These are phyloP conservation scores for Benthosema pterotum DNA, from an alignment of 2,797 vertebrate species.

Conservation along the genomic window DNA sequence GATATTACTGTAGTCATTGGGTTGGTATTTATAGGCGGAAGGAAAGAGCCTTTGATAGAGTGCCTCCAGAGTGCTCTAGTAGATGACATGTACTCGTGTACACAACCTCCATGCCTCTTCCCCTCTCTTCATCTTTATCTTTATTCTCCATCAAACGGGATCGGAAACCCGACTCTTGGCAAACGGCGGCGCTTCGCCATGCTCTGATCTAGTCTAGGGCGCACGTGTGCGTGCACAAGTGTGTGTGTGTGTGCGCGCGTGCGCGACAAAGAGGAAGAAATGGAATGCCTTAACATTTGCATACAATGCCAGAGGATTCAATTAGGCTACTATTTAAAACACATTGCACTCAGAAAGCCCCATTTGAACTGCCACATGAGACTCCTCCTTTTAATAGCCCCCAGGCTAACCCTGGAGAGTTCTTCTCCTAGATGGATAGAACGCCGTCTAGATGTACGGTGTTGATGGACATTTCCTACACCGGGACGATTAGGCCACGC, in stretches of 20 bases:
- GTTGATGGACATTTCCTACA: constrained; percentile 5
- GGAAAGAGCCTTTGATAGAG: constrained; percentile 72
- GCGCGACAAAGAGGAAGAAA: constrained; percentile 11
- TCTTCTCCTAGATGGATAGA: too few relatives aligned
- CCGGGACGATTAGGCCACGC: constrained; percentile 18
- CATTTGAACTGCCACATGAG: constrained; percentile 48
- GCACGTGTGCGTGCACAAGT: constrained; percentile 6
- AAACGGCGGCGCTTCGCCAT: constrained; percentile 4
- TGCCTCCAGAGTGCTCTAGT: constrained; percentile 53
- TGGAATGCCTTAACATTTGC: neutral
- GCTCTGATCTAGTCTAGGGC: constrained; percentile 4
- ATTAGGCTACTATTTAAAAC: constrained; percentile 29
- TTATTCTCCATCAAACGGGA: constrained; percentile 47
- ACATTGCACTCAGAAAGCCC: constrained; percentile 20
- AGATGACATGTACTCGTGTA: constrained; percentile 71
- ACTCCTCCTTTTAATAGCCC: neutral
- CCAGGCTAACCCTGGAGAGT: constrained; percentile 8
- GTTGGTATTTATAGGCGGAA: constrained; percentile 77
- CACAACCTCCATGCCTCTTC: constrained; percentile 56
- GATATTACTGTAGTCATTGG: constrained; percentile 61
- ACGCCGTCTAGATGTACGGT: constrained; percentile 6
- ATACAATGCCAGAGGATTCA: constrained; percentile 24
- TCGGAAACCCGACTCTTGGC: constrained; percentile 8
- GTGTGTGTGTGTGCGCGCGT: constrained; percentile 11
- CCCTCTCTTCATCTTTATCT: constrained; percentile 56